Percentiles rank a stretch among this genome's conserved stretches.
Conservation (phyloP, 2,113 vertebrate species). For the Emydocephalus ijimae region DNA sequence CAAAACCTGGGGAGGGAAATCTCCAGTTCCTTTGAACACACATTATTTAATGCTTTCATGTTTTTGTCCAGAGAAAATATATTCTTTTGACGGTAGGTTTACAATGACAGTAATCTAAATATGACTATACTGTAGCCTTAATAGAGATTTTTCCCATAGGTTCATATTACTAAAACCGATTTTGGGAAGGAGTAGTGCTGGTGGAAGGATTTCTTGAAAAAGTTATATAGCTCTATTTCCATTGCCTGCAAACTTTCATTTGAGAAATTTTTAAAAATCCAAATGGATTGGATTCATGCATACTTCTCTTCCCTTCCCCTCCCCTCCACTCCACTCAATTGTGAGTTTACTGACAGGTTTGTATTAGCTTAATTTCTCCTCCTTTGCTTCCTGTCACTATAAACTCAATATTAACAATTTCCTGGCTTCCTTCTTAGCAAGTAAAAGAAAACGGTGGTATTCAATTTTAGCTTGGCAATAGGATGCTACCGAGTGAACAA, state of each 20-base stretch:
- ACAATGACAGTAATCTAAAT: neutral
- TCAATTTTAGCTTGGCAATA: neutral
- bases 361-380: neutral
- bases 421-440: neutral
- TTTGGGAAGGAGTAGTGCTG: neutral
- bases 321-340: too few species aligned
- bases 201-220: neutral
- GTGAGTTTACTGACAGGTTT: neutral
- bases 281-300: neutral
- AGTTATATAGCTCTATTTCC: neutral
- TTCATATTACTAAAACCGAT: neutral
- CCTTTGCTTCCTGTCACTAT: neutral
- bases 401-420: neutral
- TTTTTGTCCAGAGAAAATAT: neutral
- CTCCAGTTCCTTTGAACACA: neutral
- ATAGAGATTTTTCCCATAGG: neutral
- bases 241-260: neutral
- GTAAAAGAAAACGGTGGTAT: neutral
- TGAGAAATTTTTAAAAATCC: neutral
- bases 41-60: neutral
- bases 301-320: too few species aligned
- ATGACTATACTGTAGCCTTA: neutral
- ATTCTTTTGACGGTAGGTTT: neutral
- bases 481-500: neutral
- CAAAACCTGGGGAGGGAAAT: neutral